Conservation (phyloP, 2,888 invertebrate genomes). For the Phaedon cochleariae region DNA sequence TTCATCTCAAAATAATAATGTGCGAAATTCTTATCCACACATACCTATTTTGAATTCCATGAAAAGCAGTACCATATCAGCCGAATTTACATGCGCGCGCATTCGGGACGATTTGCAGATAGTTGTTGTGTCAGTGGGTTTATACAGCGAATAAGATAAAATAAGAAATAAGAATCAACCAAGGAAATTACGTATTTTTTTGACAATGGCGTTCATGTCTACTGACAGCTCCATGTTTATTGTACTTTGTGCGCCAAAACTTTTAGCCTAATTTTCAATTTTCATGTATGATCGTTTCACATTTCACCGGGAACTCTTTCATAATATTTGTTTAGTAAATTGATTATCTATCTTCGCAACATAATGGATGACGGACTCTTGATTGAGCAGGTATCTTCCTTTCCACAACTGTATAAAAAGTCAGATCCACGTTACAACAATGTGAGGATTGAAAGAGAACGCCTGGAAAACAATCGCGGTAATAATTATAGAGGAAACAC, state of each 20-base stretch:
- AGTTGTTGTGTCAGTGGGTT: too few species aligned
- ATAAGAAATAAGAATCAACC: background rate
- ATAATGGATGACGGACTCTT: background rate
- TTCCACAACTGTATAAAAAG: background rate
- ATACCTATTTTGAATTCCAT: too few species aligned
- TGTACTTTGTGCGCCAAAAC: background rate
- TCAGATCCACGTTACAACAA: conserved; percentile 2
- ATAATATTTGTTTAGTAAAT: background rate
- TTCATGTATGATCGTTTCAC: too few species aligned
- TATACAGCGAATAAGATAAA: too few species aligned
- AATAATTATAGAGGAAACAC: conserved; percentile 1
- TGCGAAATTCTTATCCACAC: too few species aligned
- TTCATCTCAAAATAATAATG: too few species aligned
- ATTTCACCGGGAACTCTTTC: background rate
- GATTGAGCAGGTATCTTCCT: conserved; percentile 1
- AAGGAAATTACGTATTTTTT: background rate
- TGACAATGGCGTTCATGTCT: conserved; percentile 2
- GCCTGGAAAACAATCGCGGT: conserved; percentile 5
- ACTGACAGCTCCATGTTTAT: background rate
- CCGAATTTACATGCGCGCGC: too few species aligned
- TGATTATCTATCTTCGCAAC: background rate
- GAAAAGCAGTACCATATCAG: too few species aligned
- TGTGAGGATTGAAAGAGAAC: background rate
- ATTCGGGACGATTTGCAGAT: too few species aligned
- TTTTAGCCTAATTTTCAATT: too few species aligned